A percentile compares a stretch with the other conserved stretches of the same genome.
Conservation (phyloP, 2,797 vertebrate species). For the Cyclura pinguis region DNA sequence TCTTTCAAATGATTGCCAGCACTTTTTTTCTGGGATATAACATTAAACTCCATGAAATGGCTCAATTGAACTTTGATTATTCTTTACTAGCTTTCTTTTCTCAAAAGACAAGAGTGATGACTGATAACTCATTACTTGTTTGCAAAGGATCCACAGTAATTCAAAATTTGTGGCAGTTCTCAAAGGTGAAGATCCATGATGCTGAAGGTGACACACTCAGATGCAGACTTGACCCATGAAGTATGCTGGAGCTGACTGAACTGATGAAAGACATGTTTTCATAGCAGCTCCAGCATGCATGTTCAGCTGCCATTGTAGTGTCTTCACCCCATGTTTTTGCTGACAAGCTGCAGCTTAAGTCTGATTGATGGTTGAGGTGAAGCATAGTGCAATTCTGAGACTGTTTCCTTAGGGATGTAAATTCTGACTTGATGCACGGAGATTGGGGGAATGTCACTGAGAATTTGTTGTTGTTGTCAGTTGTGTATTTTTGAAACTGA, state of each 20-base stretch:
- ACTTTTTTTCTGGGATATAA: not conserved
- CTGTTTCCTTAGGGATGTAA: not conserved
- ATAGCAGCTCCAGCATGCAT: not conserved
- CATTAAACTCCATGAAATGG: not conserved
- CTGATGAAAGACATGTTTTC: not conserved
- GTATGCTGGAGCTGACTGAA: not conserved
- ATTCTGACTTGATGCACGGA: too few relatives aligned
- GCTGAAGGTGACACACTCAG: not conserved
- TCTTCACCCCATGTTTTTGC: not conserved
- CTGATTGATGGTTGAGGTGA: not conserved
- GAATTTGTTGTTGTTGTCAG: too few relatives aligned
- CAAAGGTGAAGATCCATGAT: constrained; percentile 21
- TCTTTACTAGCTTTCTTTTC: constrained; percentile 19
- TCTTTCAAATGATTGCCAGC: constrained; percentile 18
- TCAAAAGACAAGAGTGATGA: not conserved
- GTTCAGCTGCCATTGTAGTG: not conserved
- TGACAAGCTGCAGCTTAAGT: not conserved
- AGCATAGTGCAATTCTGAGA: not conserved
- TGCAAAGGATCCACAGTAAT: not conserved
- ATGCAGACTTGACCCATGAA: not conserved
- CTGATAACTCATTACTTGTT: not conserved
- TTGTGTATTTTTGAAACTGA: too few relatives aligned
- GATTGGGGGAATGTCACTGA: too few relatives aligned
- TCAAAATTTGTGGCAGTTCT: constrained; percentile 9
- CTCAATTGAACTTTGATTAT: constrained; percentile 18